A percentile compares a stretch with the other conserved stretches of the same genome.
Conservation (phyloP, 2,797 vertebrate species). For the Alca torda region DNA sequence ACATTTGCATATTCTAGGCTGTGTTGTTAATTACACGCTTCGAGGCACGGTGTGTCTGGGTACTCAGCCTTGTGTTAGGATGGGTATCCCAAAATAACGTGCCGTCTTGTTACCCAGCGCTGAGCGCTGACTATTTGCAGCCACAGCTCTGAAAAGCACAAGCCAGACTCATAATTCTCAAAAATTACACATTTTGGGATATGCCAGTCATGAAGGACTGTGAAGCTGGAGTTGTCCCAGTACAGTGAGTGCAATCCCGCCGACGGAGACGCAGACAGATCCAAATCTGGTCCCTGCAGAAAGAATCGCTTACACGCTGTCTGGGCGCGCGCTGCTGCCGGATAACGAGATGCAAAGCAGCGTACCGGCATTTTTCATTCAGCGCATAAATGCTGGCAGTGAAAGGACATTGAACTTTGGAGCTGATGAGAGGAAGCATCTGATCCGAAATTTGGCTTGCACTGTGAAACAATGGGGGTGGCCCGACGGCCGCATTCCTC, state of each 20-base stretch:
- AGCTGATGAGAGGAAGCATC: neutral
- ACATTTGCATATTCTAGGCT: neutral
- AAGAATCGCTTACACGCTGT: slow-evolving; percentile 18
- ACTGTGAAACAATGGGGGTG: neutral
- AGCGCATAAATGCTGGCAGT: neutral
- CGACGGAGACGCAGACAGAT: neutral
- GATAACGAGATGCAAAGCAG: neutral
- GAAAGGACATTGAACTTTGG: neutral
- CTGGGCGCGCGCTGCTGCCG: neutral
- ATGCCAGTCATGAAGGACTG: accelerated
- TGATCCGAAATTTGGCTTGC: neutral
- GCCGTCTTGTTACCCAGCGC: neutral
- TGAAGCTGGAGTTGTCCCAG: neutral
- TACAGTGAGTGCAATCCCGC: accelerated
- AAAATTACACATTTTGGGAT: neutral
- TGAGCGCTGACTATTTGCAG: neutral
- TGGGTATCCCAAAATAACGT: neutral
- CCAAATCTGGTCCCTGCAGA: neutral
- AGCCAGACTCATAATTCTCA: accelerated
- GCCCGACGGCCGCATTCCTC: neutral
- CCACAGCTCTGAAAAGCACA: neutral
- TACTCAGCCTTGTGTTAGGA: neutral
- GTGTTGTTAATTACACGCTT: neutral
- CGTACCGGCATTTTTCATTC: neutral
- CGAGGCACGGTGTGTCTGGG: neutral